These are phyloP conservation scores for Notothenia coriiceps DNA, from an alignment of 2,113 vertebrate species.

Conservation along the genomic window DNA sequence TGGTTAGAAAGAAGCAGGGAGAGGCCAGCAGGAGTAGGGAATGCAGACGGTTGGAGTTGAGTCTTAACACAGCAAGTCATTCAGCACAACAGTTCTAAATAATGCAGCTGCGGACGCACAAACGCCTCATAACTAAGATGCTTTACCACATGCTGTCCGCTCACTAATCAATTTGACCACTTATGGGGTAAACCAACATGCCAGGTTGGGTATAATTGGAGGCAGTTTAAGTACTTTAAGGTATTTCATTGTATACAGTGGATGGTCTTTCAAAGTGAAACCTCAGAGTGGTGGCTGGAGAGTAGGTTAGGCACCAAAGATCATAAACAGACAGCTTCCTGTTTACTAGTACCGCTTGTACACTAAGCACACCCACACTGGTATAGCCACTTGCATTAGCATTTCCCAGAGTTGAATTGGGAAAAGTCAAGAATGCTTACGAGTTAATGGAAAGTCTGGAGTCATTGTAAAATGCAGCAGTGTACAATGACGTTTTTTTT, in stretches of 20 bases:
- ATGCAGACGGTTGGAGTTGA: slow-evolving; percentile 30
- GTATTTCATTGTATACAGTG: neutral
- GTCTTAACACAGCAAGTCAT: slow-evolving; percentile 31
- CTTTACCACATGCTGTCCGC: neutral
- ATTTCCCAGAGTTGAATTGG: slow-evolving; percentile 57
- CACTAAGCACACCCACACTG: slow-evolving; percentile 60
- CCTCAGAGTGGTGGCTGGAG: slow-evolving; percentile 34
- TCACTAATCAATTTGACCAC: slow-evolving; percentile 32
- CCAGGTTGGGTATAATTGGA: slow-evolving; percentile 17
- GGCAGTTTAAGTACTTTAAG: slow-evolving; percentile 47
- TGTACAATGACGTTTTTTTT: slow-evolving; percentile 11
- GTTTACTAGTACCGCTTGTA: slow-evolving; percentile 58
- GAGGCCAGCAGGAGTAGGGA: slow-evolving; percentile 19
- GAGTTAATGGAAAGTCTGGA: slow-evolving; percentile 57
- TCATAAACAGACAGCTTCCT: slow-evolving; percentile 69
- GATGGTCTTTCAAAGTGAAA: slow-evolving; percentile 42
- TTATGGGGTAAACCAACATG: slow-evolving; percentile 23
- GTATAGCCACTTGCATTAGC: slow-evolving; percentile 50
- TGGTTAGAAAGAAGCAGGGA: slow-evolving; percentile 23
- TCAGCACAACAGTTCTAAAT: slow-evolving; percentile 32
- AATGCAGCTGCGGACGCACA: slow-evolving; percentile 30
- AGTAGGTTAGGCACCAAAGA: slow-evolving; percentile 38
- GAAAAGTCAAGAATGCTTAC: slow-evolving; percentile 70
- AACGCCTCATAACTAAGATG: slow-evolving; percentile 9
- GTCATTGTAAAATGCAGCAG: slow-evolving; percentile 20